These are phyloP conservation scores for Ailurus styani DNA, from an alignment of 2,113 vertebrate species.

Conservation along the genomic window DNA sequence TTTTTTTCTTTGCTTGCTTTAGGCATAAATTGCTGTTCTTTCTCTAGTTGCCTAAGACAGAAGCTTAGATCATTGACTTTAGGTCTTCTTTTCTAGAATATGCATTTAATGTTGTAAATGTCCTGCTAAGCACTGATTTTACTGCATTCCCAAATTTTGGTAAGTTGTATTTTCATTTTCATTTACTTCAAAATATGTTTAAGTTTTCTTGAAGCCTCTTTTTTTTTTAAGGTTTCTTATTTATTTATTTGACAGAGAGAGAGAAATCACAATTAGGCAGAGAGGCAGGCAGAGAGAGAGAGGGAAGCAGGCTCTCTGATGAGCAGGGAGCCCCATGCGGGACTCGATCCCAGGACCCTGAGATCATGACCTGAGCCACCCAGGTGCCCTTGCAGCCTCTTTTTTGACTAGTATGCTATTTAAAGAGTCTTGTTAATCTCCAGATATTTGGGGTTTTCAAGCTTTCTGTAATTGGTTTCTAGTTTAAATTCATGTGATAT, in stretches of 20 bases:
- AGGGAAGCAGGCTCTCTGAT: no score
- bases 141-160: background rate
- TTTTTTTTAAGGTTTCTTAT: no score
- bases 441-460: background rate
- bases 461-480: background rate
- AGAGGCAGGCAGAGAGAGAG: no score
- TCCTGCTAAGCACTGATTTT: background rate
- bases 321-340: no score
- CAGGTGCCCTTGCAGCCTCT: background rate
- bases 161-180: background rate
- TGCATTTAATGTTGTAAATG: background rate
- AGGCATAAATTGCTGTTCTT: background rate
- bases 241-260: no score
- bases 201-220: background rate
- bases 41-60: background rate
- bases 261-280: no score
- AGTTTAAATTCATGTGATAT: background rate
- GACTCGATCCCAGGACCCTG: no score
- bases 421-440: background rate
- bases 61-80: background rate
- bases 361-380: no score
- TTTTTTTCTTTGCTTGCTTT: background rate
- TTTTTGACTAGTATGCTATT: background rate
- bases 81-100: background rate
- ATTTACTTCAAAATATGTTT: background rate